Conservation (phyloP, 2,888 invertebrate species). For the Dione juno region DNA sequence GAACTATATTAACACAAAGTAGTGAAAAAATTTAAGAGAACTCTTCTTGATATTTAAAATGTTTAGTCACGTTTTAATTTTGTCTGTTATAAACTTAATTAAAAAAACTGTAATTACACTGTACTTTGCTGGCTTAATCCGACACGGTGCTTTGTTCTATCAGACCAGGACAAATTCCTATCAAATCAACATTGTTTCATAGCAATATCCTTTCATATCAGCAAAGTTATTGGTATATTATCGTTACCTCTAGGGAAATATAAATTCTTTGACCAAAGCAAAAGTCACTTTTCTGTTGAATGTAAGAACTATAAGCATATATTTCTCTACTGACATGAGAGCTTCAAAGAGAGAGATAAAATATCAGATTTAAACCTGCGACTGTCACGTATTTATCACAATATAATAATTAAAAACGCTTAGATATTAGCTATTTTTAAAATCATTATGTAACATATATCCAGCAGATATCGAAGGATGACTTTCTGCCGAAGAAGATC, state of each 20-base stretch:
- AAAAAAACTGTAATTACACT: not conserved
- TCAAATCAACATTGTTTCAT: no score
- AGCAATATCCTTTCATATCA: no score
- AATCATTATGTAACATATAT: slow-evolving; percentile 39
- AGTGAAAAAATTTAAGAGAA: no score
- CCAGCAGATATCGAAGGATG: slow-evolving; percentile 88
- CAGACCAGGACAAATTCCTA: not conserved
- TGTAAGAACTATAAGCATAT: not conserved
- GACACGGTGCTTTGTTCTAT: not conserved
- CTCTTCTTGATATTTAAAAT: no score
- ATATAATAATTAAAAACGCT: not conserved
- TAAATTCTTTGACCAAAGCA: not conserved
- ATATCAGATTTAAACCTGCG: not conserved
- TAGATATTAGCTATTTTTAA: not conserved
- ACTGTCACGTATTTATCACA: not conserved
- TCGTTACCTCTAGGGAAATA: not conserved
- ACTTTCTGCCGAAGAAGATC: slow-evolving; percentile 88
- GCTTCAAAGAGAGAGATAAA: not conserved
- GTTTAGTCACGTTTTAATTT: not conserved
- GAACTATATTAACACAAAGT: no score
- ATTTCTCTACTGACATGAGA: no score
- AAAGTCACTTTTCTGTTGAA: not conserved
- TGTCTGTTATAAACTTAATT: not conserved
- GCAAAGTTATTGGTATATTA: not conserved
- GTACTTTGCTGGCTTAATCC: not conserved